phyloP scores from a whole-genome alignment of 2,113 vertebrate species.

The Megaceryle maxima region DNA sequence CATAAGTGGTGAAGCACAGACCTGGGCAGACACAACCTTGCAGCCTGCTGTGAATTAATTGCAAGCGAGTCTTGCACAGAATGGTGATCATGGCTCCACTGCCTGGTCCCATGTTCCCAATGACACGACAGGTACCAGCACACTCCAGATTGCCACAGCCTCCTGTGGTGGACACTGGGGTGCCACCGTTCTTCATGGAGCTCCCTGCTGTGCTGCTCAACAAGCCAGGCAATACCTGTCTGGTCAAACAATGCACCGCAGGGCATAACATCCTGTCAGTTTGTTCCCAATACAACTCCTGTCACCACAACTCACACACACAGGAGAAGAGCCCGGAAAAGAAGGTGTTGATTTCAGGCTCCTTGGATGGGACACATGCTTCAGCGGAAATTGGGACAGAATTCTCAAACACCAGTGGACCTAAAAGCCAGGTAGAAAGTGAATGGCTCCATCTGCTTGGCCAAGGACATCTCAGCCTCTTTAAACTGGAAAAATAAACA shows the following conservation, averaged over 20 bases:
- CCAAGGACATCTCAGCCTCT: not conserved
- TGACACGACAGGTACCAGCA: not conserved
- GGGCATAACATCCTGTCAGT: not conserved
- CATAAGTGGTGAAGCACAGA: not conserved
- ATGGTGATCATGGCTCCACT: not conserved
- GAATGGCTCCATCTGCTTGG: not conserved
- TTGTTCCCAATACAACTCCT: not conserved
- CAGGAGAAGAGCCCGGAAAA: not conserved
- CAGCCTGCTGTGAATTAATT: not conserved
- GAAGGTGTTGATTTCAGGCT: not conserved
- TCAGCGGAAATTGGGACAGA: not conserved
- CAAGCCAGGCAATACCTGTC: not conserved
- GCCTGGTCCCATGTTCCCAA: not conserved
- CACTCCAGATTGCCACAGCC: not conserved
- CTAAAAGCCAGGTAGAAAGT: not conserved
- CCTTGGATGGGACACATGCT: not conserved
- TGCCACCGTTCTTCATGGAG: not conserved
- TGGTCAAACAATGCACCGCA: accelerated
- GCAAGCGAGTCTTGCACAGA: not conserved
- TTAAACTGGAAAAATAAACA: not conserved
- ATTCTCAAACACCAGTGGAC: accelerated
- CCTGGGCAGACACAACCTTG: not conserved
- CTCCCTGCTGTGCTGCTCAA: not conserved
- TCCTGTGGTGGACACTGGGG: not conserved
- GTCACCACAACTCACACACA: not conserved